Base-by-base conservation (phyloP, 2,797 vertebrate genomes). In the Enteromius thamalakanensis region DNA sequence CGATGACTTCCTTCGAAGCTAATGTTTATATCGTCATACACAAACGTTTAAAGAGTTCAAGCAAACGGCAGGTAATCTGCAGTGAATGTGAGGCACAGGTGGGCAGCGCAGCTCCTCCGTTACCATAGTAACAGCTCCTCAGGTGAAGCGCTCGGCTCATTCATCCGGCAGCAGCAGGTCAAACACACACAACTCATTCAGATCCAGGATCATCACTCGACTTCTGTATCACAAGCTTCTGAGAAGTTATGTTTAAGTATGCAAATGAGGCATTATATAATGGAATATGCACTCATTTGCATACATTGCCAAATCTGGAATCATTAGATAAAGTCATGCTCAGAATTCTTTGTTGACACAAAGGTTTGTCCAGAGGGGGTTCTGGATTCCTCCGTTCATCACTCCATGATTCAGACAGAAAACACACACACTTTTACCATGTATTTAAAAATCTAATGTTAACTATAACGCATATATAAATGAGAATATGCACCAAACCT, bases 101-200 rank as follows among this genome's bases (percentile, higher is more conserved):
- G 65, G 65, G 65, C 65, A 68, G 34, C 12, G 34, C 3, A 68
- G 34, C 19, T 68, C 17, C 32, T 68, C 62, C 37, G 34, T 40
- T 40, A 21, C 65, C 21, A n/a, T 37, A 68, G 34, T 21, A 68
- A 68, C 65, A 12, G 32, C 62, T 64, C 62, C 62, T 64, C 60
- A 64, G 60, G 23, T 62, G 60, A 62, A 62, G 34, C 64, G 3
- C 64, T 19, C 29, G 19, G 7, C 34, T 37, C 64, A 67, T 21
- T 68, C 34, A 68, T 68, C 34, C 29, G 2, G 62, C 62, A 6
- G 32, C 34, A 5, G 65, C 32, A n/a, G 65, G 32, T 40, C 32
- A 68, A 40, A 68, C 65, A 40, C 65, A 68, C 34, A 40, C 10
- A 68, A 21, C 65, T n/a, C n/a, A n/a, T n/a, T n/a, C n/a, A n/a